Conservation (phyloP, 2,797 vertebrate species). For the Linurgus olivaceus region DNA sequence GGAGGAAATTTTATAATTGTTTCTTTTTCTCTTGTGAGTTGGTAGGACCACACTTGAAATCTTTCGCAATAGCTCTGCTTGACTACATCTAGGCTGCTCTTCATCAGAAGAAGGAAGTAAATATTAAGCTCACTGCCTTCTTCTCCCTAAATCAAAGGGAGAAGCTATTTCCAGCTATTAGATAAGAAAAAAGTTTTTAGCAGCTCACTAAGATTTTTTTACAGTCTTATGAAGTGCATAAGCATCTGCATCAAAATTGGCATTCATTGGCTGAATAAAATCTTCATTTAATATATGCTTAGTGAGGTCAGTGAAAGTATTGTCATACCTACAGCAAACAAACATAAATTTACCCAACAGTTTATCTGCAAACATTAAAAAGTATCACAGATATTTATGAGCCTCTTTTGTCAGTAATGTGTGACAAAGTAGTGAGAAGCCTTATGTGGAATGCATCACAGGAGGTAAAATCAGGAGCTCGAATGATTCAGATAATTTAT, state of each 20-base stretch:
- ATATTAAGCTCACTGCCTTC: not conserved
- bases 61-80: not conserved
- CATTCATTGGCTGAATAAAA: not conserved
- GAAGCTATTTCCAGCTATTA: not conserved
- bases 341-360: not conserved
- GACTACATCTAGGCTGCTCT: not conserved
- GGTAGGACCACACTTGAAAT: not conserved
- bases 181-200: slow-evolving; percentile 14
- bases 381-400: not conserved
- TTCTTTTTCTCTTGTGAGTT: not conserved
- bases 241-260: not conserved
- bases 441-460: not conserved
- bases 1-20: not conserved
- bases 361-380: not conserved
- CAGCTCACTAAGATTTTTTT: not conserved
- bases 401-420: not conserved
- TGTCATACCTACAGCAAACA: not conserved
- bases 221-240: not conserved
- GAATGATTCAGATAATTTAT: not conserved
- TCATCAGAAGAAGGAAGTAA: not conserved
- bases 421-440: not conserved
- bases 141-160: not conserved
- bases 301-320: not conserved
- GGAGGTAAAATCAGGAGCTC: not conserved
- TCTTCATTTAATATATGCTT: not conserved